phyloP scores from a whole-genome alignment of 2,797 vertebrate genomes.

The Tarsius wallacei region DNA sequence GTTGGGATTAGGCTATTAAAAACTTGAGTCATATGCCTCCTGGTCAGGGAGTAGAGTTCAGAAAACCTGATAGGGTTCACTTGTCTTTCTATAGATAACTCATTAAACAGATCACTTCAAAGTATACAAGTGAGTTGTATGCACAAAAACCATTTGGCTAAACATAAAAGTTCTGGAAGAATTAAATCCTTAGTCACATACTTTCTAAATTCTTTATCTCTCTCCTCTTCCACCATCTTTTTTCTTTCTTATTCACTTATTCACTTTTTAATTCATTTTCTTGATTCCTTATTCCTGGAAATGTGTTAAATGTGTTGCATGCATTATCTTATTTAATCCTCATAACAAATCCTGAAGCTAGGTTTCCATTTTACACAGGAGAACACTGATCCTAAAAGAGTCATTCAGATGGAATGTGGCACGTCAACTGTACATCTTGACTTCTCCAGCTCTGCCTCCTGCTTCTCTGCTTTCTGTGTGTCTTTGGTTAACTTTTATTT shows the following conservation, averaged over 20 bases:
- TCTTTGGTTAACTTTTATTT: background rate
- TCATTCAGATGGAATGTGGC: fast-evolving
- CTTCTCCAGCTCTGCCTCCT: too few species aligned
- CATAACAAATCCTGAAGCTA: background rate
- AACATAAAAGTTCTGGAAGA: background rate
- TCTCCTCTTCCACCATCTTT: background rate
- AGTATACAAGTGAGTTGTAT: too few species aligned
- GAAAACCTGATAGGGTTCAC: background rate
- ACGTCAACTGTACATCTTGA: background rate
- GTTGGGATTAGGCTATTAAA: background rate
- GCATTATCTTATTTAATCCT: background rate
- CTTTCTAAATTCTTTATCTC: background rate
- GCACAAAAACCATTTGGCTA: too few species aligned
- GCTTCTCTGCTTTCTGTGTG: background rate
- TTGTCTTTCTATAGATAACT: background rate
- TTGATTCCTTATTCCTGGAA: background rate
- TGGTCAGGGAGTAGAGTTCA: background rate
- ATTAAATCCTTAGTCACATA: background rate
- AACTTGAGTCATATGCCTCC: background rate
- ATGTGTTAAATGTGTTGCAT: background rate
- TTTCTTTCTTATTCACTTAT: background rate
- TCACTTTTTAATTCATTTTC: background rate
- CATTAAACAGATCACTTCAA: background rate
- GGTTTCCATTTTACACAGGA: background rate
- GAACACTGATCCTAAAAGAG: too few species aligned